Base-by-base conservation (phyloP, 1,140 invertebrate species). In the Drosophila sechellia region DNA sequence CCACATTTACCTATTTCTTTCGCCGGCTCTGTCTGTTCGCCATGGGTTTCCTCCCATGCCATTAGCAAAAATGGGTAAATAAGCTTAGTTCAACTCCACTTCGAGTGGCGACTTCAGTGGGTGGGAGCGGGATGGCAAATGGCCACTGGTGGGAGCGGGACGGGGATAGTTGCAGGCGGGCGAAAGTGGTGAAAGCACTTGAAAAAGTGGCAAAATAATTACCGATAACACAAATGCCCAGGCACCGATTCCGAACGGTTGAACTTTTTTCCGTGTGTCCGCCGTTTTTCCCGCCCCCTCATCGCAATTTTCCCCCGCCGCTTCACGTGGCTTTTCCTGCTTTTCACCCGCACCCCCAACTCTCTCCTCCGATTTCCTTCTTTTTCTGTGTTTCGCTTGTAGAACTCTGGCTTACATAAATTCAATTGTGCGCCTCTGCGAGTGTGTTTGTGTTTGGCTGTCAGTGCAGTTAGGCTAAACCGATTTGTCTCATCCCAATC, bases 171-270 rank as follows among this genome's bases (percentile, higher is more conserved):
- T 22, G 37, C 54, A 15, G 39, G 20, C 20, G 20, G 31, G 31
- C 46, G 10, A 56, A 64, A 64, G 63, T 76, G 69, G 61, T 64
- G 56, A 78, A 49, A 77, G 69, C 75, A 56, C 43, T 76, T 75
- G 76, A 84, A 73, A 74, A 80, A 80, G 66, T 85, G 73, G 81
- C 59, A 80, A 85, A 85, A 85, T 85, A 85, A 85, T 85, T 85
- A 85, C 81, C 70, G 54, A 75, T 74, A 74, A 66, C 73, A 39
- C 39, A 65, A 65, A 50, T 52, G 59, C 59, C 64, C 59, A 50
- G 59, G 59, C 58, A 52, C 46, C 59, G 58, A 64, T 52, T 68
- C 37, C n/a, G 37, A 64, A 52, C 27, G 27, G 60, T 65, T n/a
- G 15, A 68, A 65, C 46, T 68, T 68, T 57, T 60, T 20, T 43